A percentile compares a stretch with the other conserved stretches of the same genome.
These are phyloP conservation scores for Aphaenogaster ashmeadi DNA, from an alignment of 1,140 invertebrate genomes.

Conservation along the genomic window DNA sequence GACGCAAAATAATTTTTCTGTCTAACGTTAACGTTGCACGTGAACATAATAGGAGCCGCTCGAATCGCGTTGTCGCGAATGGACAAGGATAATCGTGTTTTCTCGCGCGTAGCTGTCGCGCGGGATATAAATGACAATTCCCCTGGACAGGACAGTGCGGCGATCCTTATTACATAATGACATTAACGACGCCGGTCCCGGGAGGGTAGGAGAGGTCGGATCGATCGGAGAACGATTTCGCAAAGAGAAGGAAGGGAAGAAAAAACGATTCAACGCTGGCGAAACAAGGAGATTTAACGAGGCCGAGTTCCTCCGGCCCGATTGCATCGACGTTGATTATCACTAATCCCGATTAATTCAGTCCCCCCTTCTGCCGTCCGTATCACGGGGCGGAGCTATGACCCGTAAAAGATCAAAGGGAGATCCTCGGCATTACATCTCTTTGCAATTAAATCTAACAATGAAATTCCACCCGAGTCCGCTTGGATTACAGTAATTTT, in stretches of 20 bases:
- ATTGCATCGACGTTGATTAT: constrained; percentile 20
- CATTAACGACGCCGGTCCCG: constrained; percentile 21
- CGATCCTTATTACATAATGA: constrained; percentile 34
- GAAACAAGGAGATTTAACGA: constrained; percentile 31
- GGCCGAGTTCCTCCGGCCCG: not conserved
- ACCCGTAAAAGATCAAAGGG: not conserved
- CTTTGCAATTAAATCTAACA: not conserved
- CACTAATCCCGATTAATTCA: constrained; percentile 40
- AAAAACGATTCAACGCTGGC: not conserved
- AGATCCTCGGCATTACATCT: not conserved
- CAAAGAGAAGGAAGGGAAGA: not conserved
- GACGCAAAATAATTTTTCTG: not conserved
- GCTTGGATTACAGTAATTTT: not conserved
- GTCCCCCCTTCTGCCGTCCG: not conserved
- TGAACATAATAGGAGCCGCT: not conserved
- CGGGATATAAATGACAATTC: constrained; percentile 31
- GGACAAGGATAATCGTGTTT: constrained; percentile 33
- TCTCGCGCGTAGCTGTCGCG: constrained; percentile 24
- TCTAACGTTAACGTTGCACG: not conserved
- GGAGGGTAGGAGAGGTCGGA: not conserved
- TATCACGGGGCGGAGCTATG: not conserved
- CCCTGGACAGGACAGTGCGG: not conserved
- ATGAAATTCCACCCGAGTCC: not conserved
- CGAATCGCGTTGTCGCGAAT: not conserved
- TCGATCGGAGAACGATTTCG: constrained; percentile 34